A percentile compares a stretch with the other conserved stretches of the same genome.
Evolutionary conservation across 2,888 invertebrate species (phyloP).

Genomic region (Drosophila melanocephala): DNA sequence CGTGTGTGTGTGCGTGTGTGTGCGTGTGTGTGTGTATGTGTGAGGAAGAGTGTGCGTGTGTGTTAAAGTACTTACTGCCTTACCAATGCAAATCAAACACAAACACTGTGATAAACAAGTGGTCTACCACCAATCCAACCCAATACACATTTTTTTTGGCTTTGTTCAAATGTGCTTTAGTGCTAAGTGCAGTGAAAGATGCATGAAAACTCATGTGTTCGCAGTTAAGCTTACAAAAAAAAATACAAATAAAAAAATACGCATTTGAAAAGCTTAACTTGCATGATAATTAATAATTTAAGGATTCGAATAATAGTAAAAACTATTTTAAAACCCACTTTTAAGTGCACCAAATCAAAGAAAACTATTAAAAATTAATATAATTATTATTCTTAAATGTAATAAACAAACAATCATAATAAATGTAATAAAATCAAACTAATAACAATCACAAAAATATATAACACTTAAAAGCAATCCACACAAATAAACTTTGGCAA

Average conservation of each 20-base stretch:
- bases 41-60: constrained; percentile 17
- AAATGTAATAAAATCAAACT: constrained; percentile 14
- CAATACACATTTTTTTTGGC: constrained; percentile 7
- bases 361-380: not conserved
- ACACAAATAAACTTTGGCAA: not conserved
- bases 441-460: constrained; percentile 1
- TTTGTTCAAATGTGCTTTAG: constrained; percentile 17
- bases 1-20: constrained; percentile 6
- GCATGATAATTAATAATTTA: not conserved
- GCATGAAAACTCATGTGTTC: constrained; percentile 14
- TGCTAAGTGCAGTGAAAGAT: constrained; percentile 32
- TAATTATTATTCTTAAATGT: not conserved
- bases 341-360: not conserved
- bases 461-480: not conserved
- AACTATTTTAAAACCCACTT: not conserved
- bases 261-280: not conserved
- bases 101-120: constrained; percentile 58
- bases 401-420: constrained; percentile 36
- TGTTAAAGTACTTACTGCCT: constrained; percentile 22
- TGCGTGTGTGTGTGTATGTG: constrained; percentile 2
- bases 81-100: constrained; percentile 40
- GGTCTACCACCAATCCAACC: constrained; percentile 29
- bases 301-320: not conserved
- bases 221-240: not conserved
- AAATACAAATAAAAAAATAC: not conserved